Evolutionary conservation across 2,888 invertebrate genomes (phyloP), one percentile per base, ranked within the genome.

Genomic region (Acheta domesticus): DNA sequence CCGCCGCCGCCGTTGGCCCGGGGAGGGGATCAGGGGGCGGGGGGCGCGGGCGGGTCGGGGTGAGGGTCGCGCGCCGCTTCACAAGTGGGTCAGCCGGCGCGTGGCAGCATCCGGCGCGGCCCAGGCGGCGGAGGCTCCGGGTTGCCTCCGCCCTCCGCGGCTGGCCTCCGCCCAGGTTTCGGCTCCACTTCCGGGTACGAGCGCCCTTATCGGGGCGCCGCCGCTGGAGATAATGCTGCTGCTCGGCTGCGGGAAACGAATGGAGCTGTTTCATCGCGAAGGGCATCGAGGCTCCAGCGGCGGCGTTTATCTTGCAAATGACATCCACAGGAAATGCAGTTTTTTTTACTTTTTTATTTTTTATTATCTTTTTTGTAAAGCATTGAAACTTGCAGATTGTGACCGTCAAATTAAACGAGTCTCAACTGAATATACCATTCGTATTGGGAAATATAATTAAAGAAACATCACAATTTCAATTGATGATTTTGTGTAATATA

Each of bases 1-100:
- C 11, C 62, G 62, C 62, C 62, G 62, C 62, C n/a, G 62, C 62
- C 12, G 62, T 14, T 62, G 16, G 62, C 16, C n/a, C 62, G 62
- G 16, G 2, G 62, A 19, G 16, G 14, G n/a, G n/a, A 5, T 62
- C 62, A 14, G 12, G 12, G 3, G 62, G 14, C 2, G 50, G 2
- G 1, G 1, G 19, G 19, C 19, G 62, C 8, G 14, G 16, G 62
- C 62, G 3, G 62, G 62, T 2, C 36, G 36, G 36, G 62, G 62
- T 62, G 62, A n/a, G 62, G 62, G 62, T 62, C 62, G 62, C 62
- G 62, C 62, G 62, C 62, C n/a, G 62, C 62, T 62, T 62, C 62
- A 62, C 62, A 62, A 62, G 62, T 62, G 62, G 62, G 62, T 62
- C 62, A 62, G 62, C 62, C 16, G 62, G 62, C 62, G 62, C 62